Evolutionary conservation across 2,888 invertebrate species (phyloP), one percentile per base, ranked within the genome.

Genomic region (Oligia strigilis): DNA sequence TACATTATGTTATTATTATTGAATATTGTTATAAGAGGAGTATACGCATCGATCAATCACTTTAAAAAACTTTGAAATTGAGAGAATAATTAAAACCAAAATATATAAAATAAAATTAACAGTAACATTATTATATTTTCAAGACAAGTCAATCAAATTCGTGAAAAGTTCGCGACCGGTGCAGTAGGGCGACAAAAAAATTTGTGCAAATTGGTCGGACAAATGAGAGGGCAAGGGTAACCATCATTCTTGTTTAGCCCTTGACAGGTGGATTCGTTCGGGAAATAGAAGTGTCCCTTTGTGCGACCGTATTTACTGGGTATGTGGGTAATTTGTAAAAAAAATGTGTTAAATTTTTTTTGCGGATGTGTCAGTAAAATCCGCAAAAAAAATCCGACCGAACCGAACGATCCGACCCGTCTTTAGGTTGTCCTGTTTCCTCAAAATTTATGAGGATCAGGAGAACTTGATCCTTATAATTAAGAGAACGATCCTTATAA

Each of bases 181-280:
- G 84, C 82, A 84, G 70, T 81, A 80, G 78, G 78, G 84, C 77
- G 75, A 71, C 88, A 49, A 77, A 79, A 84, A 82, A 77, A 55
- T 79, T 74, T 72, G 80, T 80, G 86, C 70, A 89, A 88, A 89
- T 87, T 85, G 79, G 40, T 72, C 58, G 80, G 86, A 90, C 83
- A 90, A 88, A 86, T 85, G 80, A 84, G 85, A 76, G 75, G 75
- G 78, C 72, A 78, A 84, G 84, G 90, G 89, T 85, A 67, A 87
- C 83, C 85, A 91, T 90, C 88, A 88, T 86, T 91, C 89, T 89
- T 90, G 77, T 91, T 91, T 89, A 89, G 80, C 72, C 73, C 65
- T 65, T 82, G 90, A 89, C 89, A 91, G 85, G 88, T 89, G 87
- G 88, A 83, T 86, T 86, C 83, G 71, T 77, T 76, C 40, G 62